phyloP scores from a whole-genome alignment of 2,888 invertebrate genomes.

The Neoascia interrupta region DNA sequence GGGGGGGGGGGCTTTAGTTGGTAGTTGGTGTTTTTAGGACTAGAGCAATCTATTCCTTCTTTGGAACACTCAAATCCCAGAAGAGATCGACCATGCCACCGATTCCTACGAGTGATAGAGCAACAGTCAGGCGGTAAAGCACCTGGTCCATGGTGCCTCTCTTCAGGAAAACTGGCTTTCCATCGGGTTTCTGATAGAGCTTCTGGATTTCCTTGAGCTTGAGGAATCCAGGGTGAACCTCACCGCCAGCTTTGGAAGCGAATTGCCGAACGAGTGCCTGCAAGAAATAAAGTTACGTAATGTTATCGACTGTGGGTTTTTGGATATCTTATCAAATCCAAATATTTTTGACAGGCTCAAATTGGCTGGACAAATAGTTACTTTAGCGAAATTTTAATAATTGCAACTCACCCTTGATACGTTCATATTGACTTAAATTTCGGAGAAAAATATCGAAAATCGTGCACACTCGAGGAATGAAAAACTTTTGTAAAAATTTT shows the following conservation, averaged over 20 bases:
- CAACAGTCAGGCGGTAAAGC: conserved; percentile 78
- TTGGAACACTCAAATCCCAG: conserved; percentile 75
- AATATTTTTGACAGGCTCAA: background rate
- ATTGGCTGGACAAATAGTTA: background rate
- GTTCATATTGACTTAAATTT: conserved; percentile 72
- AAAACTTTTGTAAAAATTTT: conserved; percentile 21
- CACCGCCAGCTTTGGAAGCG: conserved; percentile 73
- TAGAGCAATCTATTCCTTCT: conserved; percentile 70
- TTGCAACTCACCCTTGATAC: conserved; percentile 76
- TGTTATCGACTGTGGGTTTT: background rate
- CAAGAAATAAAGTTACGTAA: conserved; percentile 74
- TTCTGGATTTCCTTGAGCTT: conserved; percentile 71
- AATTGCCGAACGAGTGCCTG: conserved; percentile 78
- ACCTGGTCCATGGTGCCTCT: conserved; percentile 80
- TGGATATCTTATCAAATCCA: background rate
- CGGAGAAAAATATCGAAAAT: conserved; percentile 62
- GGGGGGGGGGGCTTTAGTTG: background rate
- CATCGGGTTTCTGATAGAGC: conserved; percentile 79
- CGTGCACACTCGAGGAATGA: conserved; percentile 24
- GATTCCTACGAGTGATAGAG: conserved; percentile 74
- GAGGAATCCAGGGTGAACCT: conserved; percentile 76
- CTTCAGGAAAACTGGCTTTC: conserved; percentile 81
- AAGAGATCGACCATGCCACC: conserved; percentile 76
- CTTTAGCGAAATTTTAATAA: background rate
- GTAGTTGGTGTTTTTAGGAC: conserved; percentile 2